Evolutionary conservation across 2,888 invertebrate species (phyloP).

Genomic region (Dryobota labecula): DNA sequence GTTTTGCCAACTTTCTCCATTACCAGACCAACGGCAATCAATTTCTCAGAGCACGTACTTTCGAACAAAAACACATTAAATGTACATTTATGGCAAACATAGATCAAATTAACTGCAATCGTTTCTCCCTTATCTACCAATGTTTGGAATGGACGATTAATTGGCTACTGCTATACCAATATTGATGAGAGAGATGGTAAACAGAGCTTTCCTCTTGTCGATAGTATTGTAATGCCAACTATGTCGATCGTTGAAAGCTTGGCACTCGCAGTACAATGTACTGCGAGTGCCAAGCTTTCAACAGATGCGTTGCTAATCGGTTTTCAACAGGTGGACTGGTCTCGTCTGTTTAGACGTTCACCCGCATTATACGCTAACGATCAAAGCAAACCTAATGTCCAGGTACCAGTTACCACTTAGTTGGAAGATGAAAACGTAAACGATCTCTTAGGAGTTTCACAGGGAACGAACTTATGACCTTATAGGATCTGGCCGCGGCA

Average conservation of each 20-base stretch:
- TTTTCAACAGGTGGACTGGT: constrained; percentile 39
- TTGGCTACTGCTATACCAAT: constrained; percentile 35
- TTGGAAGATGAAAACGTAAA: not conserved
- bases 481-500: not conserved
- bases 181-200: constrained; percentile 24
- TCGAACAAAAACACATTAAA: constrained; percentile 73
- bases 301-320: constrained; percentile 46
- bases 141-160: constrained; percentile 39
- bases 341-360: constrained; percentile 12
- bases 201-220: constrained; percentile 24
- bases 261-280: constrained; percentile 57
- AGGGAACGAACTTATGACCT: not conserved
- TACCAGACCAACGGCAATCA: constrained; percentile 51
- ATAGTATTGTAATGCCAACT: constrained; percentile 25
- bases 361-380: not conserved
- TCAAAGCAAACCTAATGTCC: constrained; percentile 20
- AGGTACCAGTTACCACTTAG: constrained; percentile 12
- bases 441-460: not conserved
- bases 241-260: constrained; percentile 60
- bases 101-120: constrained; percentile 69
- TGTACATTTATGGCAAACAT: constrained; percentile 70
- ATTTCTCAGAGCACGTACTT: constrained; percentile 67
- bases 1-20: constrained; percentile 61
- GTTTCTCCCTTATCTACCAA: constrained; percentile 54
- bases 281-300: too few species aligned